A percentile compares a stretch with the other conserved stretches of the same genome.
phyloP scores from a whole-genome alignment of 2,113 vertebrate genomes.

The Phalacrocorax pelagicus region DNA sequence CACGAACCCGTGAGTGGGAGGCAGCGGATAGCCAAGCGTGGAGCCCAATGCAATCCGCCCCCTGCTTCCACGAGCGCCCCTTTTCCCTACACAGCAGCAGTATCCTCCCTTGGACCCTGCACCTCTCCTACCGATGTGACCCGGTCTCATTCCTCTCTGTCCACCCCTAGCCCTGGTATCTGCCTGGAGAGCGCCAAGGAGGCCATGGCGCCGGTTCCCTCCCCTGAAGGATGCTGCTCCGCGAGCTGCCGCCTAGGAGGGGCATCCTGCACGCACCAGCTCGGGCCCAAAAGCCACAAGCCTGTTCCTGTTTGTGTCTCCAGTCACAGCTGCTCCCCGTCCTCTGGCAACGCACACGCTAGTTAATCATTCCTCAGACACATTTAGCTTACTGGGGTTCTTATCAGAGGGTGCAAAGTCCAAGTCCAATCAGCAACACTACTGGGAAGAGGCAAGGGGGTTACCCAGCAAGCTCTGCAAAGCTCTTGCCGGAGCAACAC shows the following conservation, averaged over 20 bases:
- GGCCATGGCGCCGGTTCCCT: rapidly evolving
- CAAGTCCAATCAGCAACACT: conserved; percentile 21
- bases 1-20: not conserved
- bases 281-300: not conserved
- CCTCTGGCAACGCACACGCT: conserved; percentile 2
- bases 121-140: not conserved
- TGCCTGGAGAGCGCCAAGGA: not conserved
- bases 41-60: not conserved
- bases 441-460: not conserved
- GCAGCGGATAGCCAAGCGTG: rapidly evolving
- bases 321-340: conserved; percentile 35
- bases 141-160: not conserved
- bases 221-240: not conserved
- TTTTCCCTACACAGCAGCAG: not conserved
- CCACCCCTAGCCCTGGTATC: not conserved
- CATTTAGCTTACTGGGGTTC: conserved; percentile 40
- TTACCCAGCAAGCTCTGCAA: conserved; percentile 44
- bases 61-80: not conserved
- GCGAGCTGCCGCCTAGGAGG: rapidly evolving
- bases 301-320: not conserved
- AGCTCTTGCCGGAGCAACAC: not conserved
- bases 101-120: not conserved
- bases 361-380: conserved; percentile 78
- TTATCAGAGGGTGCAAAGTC: conserved; percentile 81
- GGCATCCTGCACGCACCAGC: not conserved